Base-by-base conservation (phyloP, 2,888 invertebrate species). In the Helobdella robusta region DNA sequence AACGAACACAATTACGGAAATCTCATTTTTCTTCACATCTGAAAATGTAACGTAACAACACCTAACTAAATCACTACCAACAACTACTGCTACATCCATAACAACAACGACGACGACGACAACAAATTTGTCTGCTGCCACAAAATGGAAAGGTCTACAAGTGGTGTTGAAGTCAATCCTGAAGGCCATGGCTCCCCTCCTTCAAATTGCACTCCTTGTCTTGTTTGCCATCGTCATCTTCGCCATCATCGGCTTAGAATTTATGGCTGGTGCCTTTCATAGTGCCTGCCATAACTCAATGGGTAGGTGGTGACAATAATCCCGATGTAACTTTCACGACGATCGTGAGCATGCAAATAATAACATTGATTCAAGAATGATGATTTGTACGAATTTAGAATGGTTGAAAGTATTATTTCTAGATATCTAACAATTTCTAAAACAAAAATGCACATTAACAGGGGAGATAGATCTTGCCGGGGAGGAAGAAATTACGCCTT, bases 121-220 rank as follows among this genome's bases (percentile, higher is more conserved):
- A 40, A 40, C 44, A 40, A 15, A 40, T 11, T 40, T n/a, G 11
- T 11, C 11, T 11, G 11, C 11, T 11, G n/a, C n/a, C n/a, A 40
- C 8, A 50, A 8, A 8, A 18, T 66, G 73, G 74, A 11, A 72
- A 98, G 97, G 97, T 88, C 88, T 98, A 84, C 98, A 98, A 87
- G 98, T 98, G 83, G 98, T 98, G 83, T 86, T 98, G 85, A 98
- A 98, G 86, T 98, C 98, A 81, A 98, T 98, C 84, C 92, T 98
- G 84, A 94, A 97, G 85, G 98, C 98, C 76, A 98, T 98, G 98
- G 97, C 97, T 76, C 98, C 98, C 76, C 85, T 98, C 84, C 88
- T 98, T 82, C 98, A 98, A 86, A 98, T 98, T 82, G 97, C 94
- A 81, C 85, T 98, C 83, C 86, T 98, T 85, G 98, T 98, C 83